Base-by-base conservation (phyloP, 2,113 vertebrate genomes). In the Oxyura jamaicensis region DNA sequence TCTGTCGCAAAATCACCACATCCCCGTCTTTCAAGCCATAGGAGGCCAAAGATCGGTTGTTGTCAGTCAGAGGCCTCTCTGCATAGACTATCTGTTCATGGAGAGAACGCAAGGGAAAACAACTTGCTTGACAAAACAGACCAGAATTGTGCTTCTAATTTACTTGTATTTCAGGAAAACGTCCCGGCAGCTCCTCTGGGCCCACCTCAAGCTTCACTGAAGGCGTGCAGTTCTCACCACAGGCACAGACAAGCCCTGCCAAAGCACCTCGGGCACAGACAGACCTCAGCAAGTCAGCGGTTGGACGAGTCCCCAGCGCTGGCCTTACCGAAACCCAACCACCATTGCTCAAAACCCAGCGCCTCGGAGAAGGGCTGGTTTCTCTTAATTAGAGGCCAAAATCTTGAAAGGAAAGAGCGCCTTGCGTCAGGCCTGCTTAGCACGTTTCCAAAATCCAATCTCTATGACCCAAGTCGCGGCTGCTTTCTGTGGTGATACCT, bases 11-110 rank as follows among this genome's bases (percentile, higher is more conserved):
- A 86, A 99, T 98, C 93, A 99, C 98, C 96, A 99, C 99, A 3
- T 99, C 99, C 6, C 99, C 99, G 19, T 99, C 99, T 83, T 99
- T 99, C 91, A 99, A 95, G 75, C 99, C 99, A n/a, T 99, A 99
- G 26, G 98, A 99, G 42, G 98, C 99, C 98, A 99, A 97, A 25
- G 99, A 99, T 95, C 98, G 98, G 94, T 98, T 98, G 93, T 98
- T 99, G 97, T 99, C 99, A 13, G 98, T 99, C 42, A 99, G 97
- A 16, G 98, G 98, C 88, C 98, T 98, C 96, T 99, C 99, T 8
- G 98, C 98, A 91, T 99, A 98, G 50, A 98, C 98, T 28, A 99
- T 99, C 99, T 99, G 91, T 29, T 79, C 6, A 25, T 36, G 75
- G n/a, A 90, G 48, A 68, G 35, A 86, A 68, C 3, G 22, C 85